Evolutionary conservation across 2,888 invertebrate species (phyloP).

Genomic region (Drosophila histrio): DNA sequence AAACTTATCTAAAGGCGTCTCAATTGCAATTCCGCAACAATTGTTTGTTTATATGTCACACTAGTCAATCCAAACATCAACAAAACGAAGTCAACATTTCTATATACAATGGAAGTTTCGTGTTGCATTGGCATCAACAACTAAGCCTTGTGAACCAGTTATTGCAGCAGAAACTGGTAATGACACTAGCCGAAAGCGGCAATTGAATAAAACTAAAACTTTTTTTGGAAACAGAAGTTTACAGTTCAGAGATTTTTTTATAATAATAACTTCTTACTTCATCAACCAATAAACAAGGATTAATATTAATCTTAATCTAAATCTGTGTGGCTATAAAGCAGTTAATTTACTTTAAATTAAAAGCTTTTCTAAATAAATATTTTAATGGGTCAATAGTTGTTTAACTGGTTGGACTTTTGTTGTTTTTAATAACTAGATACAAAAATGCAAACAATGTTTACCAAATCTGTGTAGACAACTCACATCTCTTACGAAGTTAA

Average conservation of each 20-base stretch:
- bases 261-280: too few relatives aligned
- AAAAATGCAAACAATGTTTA: not conserved
- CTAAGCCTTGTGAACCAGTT: slow-evolving; percentile 10
- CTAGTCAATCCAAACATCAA: not conserved
- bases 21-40: slow-evolving; percentile 2
- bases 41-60: slow-evolving; percentile 14
- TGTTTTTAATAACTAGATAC: not conserved
- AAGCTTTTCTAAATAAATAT: too few relatives aligned
- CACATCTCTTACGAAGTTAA: not conserved
- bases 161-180: not conserved
- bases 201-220: not conserved
- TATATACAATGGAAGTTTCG: slow-evolving; percentile 4
- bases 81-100: not conserved
- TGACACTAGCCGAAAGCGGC: slow-evolving; percentile 2
- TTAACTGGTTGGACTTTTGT: not conserved
- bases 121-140: slow-evolving; percentile 14
- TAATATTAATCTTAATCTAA: not conserved
- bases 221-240: not conserved
- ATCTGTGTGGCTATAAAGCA: too few relatives aligned
- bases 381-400: too few relatives aligned
- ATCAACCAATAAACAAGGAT: not conserved
- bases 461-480: too few relatives aligned
- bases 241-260: too few relatives aligned
- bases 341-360: too few relatives aligned
- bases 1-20: not conserved